Percentiles rank a stretch among this genome's conserved stretches.
Evolutionary conservation across 1,140 invertebrate genomes (phyloP).

Genomic region (Coenobita brevimanus): DNA sequence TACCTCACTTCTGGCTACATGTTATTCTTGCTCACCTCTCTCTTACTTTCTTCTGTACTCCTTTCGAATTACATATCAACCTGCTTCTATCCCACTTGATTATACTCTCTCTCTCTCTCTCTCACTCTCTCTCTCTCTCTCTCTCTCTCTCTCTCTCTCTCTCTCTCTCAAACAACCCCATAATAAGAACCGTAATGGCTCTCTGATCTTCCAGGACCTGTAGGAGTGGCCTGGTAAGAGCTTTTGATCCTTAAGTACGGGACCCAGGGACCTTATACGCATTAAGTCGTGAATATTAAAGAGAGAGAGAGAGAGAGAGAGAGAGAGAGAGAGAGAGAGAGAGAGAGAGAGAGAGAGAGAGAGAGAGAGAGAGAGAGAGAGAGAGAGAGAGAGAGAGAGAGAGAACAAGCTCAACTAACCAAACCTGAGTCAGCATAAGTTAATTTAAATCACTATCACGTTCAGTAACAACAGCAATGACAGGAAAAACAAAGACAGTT

Average conservation of each 20-base stretch:
- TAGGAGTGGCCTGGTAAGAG: too few relatives aligned
- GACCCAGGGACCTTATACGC: neutral
- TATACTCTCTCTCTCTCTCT: neutral
- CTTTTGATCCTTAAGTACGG: neutral
- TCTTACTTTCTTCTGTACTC: neutral
- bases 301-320: neutral
- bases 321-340: neutral
- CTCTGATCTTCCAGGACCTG: too few relatives aligned
- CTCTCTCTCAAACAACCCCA: neutral
- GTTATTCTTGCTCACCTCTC: neutral
- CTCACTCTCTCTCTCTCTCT: conserved; percentile 7
- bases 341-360: neutral
- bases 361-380: neutral
- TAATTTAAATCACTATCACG: too few relatives aligned
- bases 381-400: neutral
- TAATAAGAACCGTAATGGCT: neutral
- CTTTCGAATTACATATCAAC: neutral
- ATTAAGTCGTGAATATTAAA: neutral
- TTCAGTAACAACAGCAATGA: too few relatives aligned
- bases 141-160: neutral
- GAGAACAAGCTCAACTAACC: too few relatives aligned
- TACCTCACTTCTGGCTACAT: neutral
- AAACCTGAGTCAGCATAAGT: too few relatives aligned
- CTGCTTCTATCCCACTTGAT: too few relatives aligned
- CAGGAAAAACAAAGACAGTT: too few relatives aligned